Evolutionary conservation across 2,113 vertebrate genomes (phyloP), one percentile per base, ranked within the genome.

Genomic region (Eidolon helvum): DNA sequence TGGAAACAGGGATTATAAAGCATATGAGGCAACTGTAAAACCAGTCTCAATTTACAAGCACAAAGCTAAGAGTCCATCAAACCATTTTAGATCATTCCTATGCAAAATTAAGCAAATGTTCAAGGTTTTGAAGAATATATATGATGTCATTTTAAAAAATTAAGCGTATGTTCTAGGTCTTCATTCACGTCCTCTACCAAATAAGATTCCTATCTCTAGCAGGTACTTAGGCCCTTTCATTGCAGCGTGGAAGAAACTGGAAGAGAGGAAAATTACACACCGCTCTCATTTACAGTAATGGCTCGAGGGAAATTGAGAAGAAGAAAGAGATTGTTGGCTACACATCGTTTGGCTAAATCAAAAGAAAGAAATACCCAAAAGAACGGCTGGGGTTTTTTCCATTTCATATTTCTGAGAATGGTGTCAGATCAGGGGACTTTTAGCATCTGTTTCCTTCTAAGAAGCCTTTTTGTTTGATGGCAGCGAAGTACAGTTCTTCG

Each of bases 381-480:
- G 57, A 61, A 87, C 40, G 43, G 91, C 35, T 90, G 4, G 68
- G 65, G 68, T 92, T 88, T 75, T 92, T 98, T 96, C 75, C 94
- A 93, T 88, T 87, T 95, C 68, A 79, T 92, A 48, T 15, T 97
- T 97, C 90, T 87, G 90, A 98, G 97, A 93, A 97, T 97, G 72
- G 59, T 87, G 48, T 92, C 1, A 93, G 93, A 71, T 80, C n/a
- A 24, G 10, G 92, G 57, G 53, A 82, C 87, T 95, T 96, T 96
- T 91, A 59, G 75, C 28, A 75, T 18, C 16, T 77, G 16, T 80
- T 97, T 92, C 91, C 80, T 92, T 92, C 92, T 72, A 94, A 97
- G 97, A 97, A 97, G 40, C 30, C 78, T 57, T 82, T 79, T 94
- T 92, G n/a, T 91, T 95, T 84, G 83, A 79, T n/a, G 43, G 53